Base-by-base conservation (phyloP, 2,888 invertebrate species). In the Pristionchus fissidentatus region DNA sequence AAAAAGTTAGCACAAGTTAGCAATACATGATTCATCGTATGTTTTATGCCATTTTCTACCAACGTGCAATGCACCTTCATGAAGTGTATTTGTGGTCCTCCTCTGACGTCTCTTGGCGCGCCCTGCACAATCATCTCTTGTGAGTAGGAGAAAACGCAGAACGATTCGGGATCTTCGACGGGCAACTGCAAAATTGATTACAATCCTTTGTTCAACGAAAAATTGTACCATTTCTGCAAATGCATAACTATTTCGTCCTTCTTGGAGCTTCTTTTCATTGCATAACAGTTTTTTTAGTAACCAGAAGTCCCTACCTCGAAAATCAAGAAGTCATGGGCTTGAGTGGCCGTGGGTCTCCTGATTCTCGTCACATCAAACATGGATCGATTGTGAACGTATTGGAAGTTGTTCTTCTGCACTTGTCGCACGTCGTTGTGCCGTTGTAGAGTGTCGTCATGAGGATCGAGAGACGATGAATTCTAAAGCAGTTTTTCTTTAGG, bases 71-170 rank as follows among this genome's bases (percentile, higher is more conserved):
- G 29, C 13, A 62, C 62, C 62, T 81, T 62, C 29, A 62, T 62
- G 22, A 46, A 32, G 1, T n/a, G 32, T 19, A 57, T 26, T 32
- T 81, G 60, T 29, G 80, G 80, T 8, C 29, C 43, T 8, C 0
- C 3, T 7, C 3, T 3, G 3, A n/a, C 46, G 32, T 81, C 62
- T 4, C 32, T 19, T 26, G 60, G 38, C 22, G 29, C 22, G 3
- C 80, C 80, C 52, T 46, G 60, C 22, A 81, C 80, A 19, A 81
- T 43, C 41, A 81, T 60, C 4, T 81, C 32, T 26, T 22, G 32
- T 13, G 80, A 46, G 22, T 38, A 46, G 3, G 62, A 5, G 80
- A 81, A 62, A 7, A 62, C n/a, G 38, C 62, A 81, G 22, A 81
- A 13, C 1, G 29, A 38, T 32, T 46, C 38, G 8, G 80, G 80